Conservation (phyloP, 2,797 vertebrate species). For the Notamacropus eugenii region DNA sequence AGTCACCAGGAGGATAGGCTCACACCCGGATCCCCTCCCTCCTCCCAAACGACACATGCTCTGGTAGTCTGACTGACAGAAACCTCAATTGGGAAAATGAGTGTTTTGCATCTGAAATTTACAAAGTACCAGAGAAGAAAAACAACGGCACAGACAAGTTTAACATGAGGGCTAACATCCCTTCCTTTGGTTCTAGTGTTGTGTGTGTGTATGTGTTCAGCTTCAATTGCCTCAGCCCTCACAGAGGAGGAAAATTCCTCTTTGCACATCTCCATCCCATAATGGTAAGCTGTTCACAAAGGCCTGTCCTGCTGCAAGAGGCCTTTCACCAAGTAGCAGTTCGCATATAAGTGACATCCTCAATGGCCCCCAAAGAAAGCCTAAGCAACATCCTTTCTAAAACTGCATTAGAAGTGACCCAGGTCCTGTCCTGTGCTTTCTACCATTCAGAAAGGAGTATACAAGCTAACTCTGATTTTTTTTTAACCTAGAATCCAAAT, state of each 20-base stretch:
- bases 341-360: constrained; percentile 64
- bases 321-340: constrained; percentile 55
- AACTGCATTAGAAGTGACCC: neutral
- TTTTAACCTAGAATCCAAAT: neutral
- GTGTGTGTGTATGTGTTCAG: neutral
- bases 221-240: constrained; percentile 11
- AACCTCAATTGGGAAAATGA: constrained; percentile 53
- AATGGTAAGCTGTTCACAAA: constrained; percentile 36
- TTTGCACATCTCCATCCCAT: constrained; percentile 57
- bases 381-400: constrained; percentile 35
- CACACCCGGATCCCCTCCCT: neutral
- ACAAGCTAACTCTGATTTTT: neutral
- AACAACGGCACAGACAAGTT: neutral
- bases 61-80: constrained; percentile 21
- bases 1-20: neutral
- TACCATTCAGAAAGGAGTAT: neutral
- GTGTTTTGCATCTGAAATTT: constrained; percentile 54
- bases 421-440: neutral
- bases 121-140: neutral
- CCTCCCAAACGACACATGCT: constrained; percentile 36
- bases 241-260: constrained; percentile 53
- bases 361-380: neutral
- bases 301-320: constrained; percentile 64
- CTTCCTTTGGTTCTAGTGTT: constrained; percentile 27
- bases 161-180: constrained; percentile 43